Evolutionary conservation across 2,888 invertebrate species (phyloP), one percentile per base, ranked within the genome.

Genomic region (Ditula angustiorana): DNA sequence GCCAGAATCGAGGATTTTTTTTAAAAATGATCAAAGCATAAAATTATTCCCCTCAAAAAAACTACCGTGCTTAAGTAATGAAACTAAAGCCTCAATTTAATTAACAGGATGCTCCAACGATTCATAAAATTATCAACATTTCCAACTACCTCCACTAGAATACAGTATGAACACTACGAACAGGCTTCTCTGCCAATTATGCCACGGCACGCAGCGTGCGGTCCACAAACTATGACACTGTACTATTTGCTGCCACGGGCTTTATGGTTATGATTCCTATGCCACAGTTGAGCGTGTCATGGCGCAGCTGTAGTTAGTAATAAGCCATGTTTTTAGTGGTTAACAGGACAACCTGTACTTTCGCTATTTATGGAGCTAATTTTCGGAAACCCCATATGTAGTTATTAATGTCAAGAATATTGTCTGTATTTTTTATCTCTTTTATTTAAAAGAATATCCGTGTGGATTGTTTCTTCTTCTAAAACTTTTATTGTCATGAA

Each of bases 281-380:
- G 49, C 16, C 10, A 21, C 11, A 21, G 41, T 21, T 11, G n/a
- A 21, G 24, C 26, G 11, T 19, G 41, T 19, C 41, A 19, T 11
- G 16, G 3, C 16, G 10, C 41, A 19, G 19, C 10, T n/a, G 33
- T 5, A 8, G 8, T 19, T 5, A 8, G 8, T 19, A 41, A 41
- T 37, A 10, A 41, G 19, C 35, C 57, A 66, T 61, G 23, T 71
- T 67, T 49, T 55, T 41, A 4, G 19, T 10, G 10, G 19, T 19
- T 41, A 56, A 70, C 61, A 61, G 67, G 66, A 65, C 62, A 56
- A 61, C 70, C 69, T 61, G 71, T 70, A 73, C 67, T 68, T 68
- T 67, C n/a, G n/a, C n/a, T n/a, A n/a, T n/a, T n/a, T n/a, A n/a
- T n/a, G n/a, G n/a, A n/a, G n/a, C n/a, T n/a, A n/a, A n/a, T n/a